Conservation (phyloP, 2,888 invertebrate genomes). For the Augiades crinisus region DNA sequence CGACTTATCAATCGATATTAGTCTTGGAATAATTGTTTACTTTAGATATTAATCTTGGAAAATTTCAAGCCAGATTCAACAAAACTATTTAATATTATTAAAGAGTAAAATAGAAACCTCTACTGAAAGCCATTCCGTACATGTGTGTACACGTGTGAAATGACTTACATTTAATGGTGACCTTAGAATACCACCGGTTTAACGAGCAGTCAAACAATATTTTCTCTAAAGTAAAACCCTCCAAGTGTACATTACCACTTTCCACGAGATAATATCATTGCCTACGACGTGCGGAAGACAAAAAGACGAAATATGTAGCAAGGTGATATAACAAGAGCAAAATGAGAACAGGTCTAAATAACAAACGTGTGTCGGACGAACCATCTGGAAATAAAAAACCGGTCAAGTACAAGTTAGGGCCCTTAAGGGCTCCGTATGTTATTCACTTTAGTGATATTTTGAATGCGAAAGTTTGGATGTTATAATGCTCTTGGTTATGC, state of each 20-base stretch:
- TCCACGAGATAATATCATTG: not conserved
- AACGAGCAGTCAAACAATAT: not conserved
- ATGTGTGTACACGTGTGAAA: no score
- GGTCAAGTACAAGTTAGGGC: not conserved
- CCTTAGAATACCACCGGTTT: not conserved
- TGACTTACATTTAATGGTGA: not conserved
- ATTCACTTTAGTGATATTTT: no score
- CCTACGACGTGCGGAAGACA: not conserved
- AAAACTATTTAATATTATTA: no score
- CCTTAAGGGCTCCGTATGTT: conserved; percentile 39
- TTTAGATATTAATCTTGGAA: no score
- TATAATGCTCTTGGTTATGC: no score
- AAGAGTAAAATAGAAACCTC: no score
- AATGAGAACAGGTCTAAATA: conserved; percentile 7
- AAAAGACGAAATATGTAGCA: conserved; percentile 16
- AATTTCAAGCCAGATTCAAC: no score
- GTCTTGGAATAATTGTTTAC: no score
- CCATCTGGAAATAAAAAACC: conserved; percentile 21
- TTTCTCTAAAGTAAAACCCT: not conserved
- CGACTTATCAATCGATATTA: no score
- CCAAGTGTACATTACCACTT: not conserved
- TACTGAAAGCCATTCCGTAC: no score
- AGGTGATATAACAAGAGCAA: conserved; percentile 9
- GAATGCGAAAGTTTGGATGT: no score
- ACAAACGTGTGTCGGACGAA: conserved; percentile 1